A percentile compares a stretch with the other conserved stretches of the same genome.
These are phyloP conservation scores for Grallaria varia DNA, from an alignment of 2,113 vertebrate species.

Conservation along the genomic window DNA sequence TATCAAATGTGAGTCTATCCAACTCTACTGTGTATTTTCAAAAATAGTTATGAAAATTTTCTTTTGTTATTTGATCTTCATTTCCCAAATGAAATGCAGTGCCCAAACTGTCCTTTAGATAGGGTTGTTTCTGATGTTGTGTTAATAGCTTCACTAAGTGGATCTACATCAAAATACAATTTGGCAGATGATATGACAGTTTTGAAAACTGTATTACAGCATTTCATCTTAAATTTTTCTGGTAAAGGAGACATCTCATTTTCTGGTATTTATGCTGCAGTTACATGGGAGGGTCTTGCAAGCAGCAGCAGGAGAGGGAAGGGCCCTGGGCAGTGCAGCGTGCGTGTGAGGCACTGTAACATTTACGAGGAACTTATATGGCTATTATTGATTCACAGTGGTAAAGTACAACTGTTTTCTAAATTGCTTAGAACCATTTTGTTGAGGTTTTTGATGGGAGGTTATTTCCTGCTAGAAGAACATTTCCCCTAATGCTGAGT, in stretches of 20 bases:
- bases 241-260: not conserved
- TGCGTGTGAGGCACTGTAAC: not conserved
- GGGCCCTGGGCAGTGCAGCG: not conserved
- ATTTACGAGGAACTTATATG: not conserved
- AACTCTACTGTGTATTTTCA: not conserved
- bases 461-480: slow-evolving; percentile 31
- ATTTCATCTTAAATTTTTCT: not conserved
- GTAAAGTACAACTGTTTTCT: slow-evolving; percentile 16
- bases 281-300: not conserved
- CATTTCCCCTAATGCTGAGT: not conserved
- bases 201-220: not conserved
- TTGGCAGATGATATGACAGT: not conserved
- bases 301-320: not conserved
- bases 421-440: slow-evolving; percentile 50
- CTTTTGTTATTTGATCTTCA: not conserved
- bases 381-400: slow-evolving; percentile 48
- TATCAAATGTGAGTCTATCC: not conserved
- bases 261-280: not conserved
- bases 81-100: not conserved
- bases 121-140: not conserved
- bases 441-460: not conserved
- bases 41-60: not conserved
- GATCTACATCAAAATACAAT: not conserved
- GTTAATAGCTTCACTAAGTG: not conserved
- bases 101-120: not conserved